Evolutionary conservation across 2,888 invertebrate species (phyloP).

Genomic region (Serripes groenlandicus): DNA sequence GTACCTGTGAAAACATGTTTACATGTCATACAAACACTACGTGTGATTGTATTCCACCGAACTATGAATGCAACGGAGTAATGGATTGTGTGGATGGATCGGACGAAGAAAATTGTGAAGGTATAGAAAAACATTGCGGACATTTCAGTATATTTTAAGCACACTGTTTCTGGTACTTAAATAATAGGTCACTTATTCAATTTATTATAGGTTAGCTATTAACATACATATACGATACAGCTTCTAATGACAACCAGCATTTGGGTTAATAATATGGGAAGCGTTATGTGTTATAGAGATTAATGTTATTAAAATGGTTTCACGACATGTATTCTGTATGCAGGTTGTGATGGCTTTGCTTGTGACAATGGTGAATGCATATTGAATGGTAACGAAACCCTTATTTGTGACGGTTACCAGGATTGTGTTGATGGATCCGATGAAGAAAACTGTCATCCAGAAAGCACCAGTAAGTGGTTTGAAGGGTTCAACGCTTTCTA

Average conservation of each 20-base stretch:
- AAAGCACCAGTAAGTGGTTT: background rate
- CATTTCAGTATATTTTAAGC: too few relatives aligned
- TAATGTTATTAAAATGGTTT: too few relatives aligned
- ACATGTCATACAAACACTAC: conserved; percentile 30
- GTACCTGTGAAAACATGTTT: conserved; percentile 33
- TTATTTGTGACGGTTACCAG: conserved; percentile 73
- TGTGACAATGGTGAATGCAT: conserved; percentile 61
- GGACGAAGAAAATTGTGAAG: conserved; percentile 47
- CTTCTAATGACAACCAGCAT: too few relatives aligned
- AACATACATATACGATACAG: too few relatives aligned
- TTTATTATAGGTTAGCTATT: too few relatives aligned
- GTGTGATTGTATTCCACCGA: conserved; percentile 40
- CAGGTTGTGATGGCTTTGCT: conserved; percentile 38
- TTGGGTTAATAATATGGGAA: too few relatives aligned
- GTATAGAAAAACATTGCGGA: too few relatives aligned
- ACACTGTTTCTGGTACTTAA: too few relatives aligned
- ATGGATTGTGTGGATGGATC: conserved; percentile 50
- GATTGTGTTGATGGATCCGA: conserved; percentile 78
- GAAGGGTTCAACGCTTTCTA: background rate
- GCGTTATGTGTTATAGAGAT: too few relatives aligned
- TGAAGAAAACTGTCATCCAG: conserved; percentile 69
- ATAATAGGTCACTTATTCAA: too few relatives aligned
- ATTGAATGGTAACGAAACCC: conserved; percentile 35
- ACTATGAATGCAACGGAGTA: conserved; percentile 42
- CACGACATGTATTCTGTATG: too few relatives aligned